Evolutionary conservation across 2,888 invertebrate species (phyloP).

Genomic region (Elegia similella): DNA sequence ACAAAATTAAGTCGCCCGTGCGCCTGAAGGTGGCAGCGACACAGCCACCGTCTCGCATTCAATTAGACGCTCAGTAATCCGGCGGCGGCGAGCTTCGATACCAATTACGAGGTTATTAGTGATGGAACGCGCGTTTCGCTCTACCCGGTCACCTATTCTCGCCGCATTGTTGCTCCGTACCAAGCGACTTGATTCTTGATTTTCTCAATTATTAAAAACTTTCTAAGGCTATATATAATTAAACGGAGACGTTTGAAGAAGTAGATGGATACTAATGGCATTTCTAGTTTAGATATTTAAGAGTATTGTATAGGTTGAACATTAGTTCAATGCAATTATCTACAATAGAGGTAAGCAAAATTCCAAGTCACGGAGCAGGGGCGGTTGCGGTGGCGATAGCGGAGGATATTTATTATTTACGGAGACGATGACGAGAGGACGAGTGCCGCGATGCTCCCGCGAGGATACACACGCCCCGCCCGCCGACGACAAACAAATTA

Average conservation of each 20-base stretch:
- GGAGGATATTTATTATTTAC: constrained; percentile 73
- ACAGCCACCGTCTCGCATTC: constrained; percentile 74
- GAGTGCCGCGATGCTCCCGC: constrained; percentile 59
- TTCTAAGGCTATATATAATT: too few relatives aligned
- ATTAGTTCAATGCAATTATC: constrained; percentile 37
- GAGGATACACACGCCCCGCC: constrained; percentile 57
- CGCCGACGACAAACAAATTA: constrained; percentile 77
- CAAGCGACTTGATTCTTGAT: constrained; percentile 36
- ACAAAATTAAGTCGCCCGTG: constrained; percentile 61
- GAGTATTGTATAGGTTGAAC: too few relatives aligned
- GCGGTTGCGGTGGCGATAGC: constrained; percentile 31
- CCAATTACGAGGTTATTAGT: constrained; percentile 81
- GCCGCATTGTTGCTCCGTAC: constrained; percentile 29
- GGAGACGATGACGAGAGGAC: constrained; percentile 64
- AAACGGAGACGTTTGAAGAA: too few relatives aligned
- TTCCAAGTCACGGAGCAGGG: constrained; percentile 51
- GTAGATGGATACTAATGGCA: too few relatives aligned
- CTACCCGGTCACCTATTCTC: constrained; percentile 42
- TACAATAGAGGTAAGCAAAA: constrained; percentile 45
- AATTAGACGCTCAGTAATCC: constrained; percentile 81
- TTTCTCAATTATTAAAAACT: neutral
- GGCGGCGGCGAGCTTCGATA: constrained; percentile 79
- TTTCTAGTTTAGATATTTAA: constrained; percentile 27
- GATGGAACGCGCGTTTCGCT: constrained; percentile 60
- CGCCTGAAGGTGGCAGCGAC: constrained; percentile 42